Conservation (phyloP, 2,888 invertebrate genomes). For the Altica lythri region DNA sequence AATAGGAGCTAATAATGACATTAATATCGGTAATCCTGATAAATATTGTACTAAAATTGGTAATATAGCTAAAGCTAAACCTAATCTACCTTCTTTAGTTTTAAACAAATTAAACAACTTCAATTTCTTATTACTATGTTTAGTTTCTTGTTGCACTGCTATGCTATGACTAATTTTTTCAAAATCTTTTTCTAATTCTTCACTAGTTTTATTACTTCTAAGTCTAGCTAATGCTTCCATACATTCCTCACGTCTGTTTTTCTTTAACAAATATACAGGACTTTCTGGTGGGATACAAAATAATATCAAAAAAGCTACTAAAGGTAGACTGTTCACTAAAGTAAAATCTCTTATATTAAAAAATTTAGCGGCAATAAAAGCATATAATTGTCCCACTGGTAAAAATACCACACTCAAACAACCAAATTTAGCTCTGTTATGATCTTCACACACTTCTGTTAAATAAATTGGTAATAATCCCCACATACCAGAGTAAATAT, state of each 20-base stretch:
- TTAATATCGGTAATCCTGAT: conserved; percentile 5
- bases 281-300: conserved; percentile 13
- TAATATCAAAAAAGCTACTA: background rate
- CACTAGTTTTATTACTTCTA: conserved; percentile 5
- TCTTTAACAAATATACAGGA: conserved; percentile 6
- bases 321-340: conserved; percentile 2
- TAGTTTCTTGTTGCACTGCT: conserved; percentile 32
- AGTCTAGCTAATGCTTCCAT: conserved; percentile 4
- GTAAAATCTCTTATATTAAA: conserved; percentile 13
- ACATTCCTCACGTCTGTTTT: conserved; percentile 10
- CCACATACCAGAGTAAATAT: background rate
- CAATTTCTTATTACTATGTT: background rate
- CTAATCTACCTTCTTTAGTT: conserved; percentile 6
- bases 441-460: conserved; percentile 5
- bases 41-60: conserved; percentile 10
- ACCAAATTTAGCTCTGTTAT: conserved; percentile 11
- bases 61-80: background rate
- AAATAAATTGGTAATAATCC: background rate
- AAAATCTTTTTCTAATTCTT: conserved; percentile 12
- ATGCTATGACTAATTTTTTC: conserved; percentile 1
- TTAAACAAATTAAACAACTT: background rate
- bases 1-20: conserved; percentile 14
- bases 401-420: background rate
- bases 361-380: background rate
- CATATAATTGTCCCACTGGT: background rate